phyloP scores from a whole-genome alignment of 2,113 vertebrate species.

The Plecturocebus donacophilus region DNA sequence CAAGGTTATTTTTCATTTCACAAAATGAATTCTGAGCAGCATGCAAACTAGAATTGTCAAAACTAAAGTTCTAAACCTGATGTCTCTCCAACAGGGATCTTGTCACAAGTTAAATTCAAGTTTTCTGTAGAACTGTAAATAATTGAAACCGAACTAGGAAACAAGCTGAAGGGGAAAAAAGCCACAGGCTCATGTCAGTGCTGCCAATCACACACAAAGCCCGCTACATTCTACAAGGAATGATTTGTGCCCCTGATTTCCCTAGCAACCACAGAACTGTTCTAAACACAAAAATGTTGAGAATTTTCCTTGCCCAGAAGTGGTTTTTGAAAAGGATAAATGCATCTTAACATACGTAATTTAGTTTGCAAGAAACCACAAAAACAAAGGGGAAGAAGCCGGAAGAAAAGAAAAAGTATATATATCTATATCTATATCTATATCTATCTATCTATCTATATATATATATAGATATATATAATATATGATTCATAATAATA shows the following conservation, averaged over 20 bases:
- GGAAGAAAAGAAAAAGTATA: neutral
- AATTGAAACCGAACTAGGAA: conserved; percentile 56
- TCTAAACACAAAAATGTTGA: conserved; percentile 65
- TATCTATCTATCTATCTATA: no score
- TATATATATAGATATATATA: neutral
- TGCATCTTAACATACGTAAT: conserved; percentile 71
- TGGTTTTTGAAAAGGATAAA: conserved; percentile 68
- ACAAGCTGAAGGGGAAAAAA: conserved; percentile 10
- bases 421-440: no score
- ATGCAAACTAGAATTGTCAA: conserved; percentile 57
- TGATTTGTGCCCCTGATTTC: conserved; percentile 55
- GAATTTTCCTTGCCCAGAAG: conserved; percentile 63
- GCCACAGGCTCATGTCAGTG: neutral
- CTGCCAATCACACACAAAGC: conserved; percentile 38
- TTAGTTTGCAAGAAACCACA: conserved; percentile 80
- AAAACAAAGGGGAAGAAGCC: conserved; percentile 43
- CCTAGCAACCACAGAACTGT: conserved; percentile 48
- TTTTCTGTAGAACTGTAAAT: conserved; percentile 30
- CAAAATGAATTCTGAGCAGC: conserved; percentile 64
- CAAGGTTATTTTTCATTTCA: conserved; percentile 65
- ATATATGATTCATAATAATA: conserved; percentile 20
- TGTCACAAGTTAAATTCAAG: conserved; percentile 37
- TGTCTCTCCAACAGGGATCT: neutral
- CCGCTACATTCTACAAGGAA: conserved; percentile 27
- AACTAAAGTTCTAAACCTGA: neutral